Base-by-base conservation (phyloP, 2,797 vertebrate genomes). In the Bradypodion ventrale region DNA sequence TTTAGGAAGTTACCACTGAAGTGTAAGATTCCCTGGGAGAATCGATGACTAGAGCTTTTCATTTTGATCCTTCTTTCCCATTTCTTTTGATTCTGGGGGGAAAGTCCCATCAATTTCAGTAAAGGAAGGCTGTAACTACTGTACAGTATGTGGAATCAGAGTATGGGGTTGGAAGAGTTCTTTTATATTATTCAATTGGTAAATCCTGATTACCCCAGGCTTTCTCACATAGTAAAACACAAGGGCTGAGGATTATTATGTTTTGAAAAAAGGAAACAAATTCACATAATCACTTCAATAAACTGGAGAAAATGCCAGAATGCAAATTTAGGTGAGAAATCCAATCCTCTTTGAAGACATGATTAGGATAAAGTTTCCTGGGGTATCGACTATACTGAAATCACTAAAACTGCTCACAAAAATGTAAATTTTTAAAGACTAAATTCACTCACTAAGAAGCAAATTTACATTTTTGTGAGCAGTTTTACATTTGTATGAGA, bases 41-140 rank as follows among this genome's bases (percentile, higher is more conserved):
- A 37, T 3, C 52, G 29, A 2, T 3, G 25, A 29, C 29, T 63
- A 42, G 35, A n/a, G 40, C 8, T 29, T n/a, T 70, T 27, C 40
- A 25, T 19, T 63, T 70, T 46, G 21, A 19, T 13, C 37, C n/a
- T n/a, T 49, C 9, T 60, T 75, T 62, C 56, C 69, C 65, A 16
- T 27, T 65, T 52, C 19, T 27, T 84, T 85, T 77, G 42, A 76
- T 69, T 59, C 75, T 40, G 46, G 60, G 80, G 70, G 15, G 19
- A 56, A 60, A 63, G 25, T 13, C 52, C 52, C 62, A 15, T 15
- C 32, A 15, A 70, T 23, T 80, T 68, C 1, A 27, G 23, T 19
- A 12, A 42, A 65, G 23, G 21, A 62, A 56, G 13, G 15, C 16
- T 46, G n/a, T 42, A 37, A 65, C 29, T 40, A 16, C 2, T 42